Conservation (phyloP, 2,888 invertebrate species). For the Himalopsyche japonica region DNA sequence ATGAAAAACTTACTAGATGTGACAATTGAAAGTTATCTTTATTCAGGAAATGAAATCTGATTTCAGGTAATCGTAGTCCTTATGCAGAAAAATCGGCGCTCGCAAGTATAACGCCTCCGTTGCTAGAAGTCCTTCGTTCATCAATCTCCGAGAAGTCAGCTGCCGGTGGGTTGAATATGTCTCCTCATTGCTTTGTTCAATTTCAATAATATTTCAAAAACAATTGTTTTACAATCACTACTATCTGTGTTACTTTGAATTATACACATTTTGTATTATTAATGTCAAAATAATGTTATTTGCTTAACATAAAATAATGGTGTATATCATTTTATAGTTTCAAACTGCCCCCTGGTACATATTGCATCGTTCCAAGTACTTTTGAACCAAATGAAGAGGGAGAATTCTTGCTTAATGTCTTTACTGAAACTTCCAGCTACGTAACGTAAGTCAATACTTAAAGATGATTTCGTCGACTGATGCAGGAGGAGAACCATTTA, state of each 20-base stretch:
- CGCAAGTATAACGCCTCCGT: conserved; percentile 91
- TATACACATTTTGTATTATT: no score
- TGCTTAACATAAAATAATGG: no score
- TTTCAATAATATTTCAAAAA: no score
- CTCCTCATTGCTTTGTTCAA: neutral
- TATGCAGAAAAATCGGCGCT: conserved; percentile 95
- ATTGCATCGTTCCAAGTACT: conserved; percentile 95
- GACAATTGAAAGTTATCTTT: no score
- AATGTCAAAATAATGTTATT: no score
- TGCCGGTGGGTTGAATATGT: conserved; percentile 47
- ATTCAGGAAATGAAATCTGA: neutral
- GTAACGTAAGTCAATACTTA: conserved; percentile 71
- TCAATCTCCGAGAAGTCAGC: conserved; percentile 93
- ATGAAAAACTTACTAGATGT: no score
- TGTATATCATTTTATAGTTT: conserved; percentile 66
- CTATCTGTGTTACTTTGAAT: no score
- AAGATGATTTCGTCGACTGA: no score
- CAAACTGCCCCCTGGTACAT: conserved; percentile 89
- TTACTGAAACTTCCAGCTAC: conserved; percentile 87
- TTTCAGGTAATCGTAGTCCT: conserved; percentile 77
- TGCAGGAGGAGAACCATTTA: no score
- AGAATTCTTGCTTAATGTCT: conserved; percentile 92
- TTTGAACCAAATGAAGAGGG: conserved; percentile 96
- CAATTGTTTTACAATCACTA: no score
- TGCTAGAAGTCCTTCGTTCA: conserved; percentile 90